These are phyloP conservation scores for Rhodinocichla rosea DNA, from an alignment of 2,113 vertebrate species.

Conservation along the genomic window DNA sequence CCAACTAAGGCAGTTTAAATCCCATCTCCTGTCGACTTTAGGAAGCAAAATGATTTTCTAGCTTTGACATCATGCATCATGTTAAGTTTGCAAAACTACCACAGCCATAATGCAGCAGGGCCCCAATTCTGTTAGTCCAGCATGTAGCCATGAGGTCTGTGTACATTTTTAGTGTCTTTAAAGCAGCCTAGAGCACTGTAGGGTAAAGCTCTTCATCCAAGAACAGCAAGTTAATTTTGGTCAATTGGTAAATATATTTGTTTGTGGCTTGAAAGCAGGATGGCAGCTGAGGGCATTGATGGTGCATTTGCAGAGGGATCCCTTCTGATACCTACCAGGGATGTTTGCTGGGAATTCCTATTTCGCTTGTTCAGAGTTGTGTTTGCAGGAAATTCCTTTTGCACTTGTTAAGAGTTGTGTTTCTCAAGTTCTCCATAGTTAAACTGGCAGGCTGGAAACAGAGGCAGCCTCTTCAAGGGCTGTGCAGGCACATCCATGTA, in stretches of 20 bases:
- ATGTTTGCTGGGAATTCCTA: fast-evolving
- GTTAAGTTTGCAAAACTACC: neutral
- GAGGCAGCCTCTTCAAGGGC: neutral
- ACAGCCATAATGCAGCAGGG: neutral
- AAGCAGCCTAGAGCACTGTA: neutral
- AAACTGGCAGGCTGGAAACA: neutral
- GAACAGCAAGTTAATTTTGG: neutral
- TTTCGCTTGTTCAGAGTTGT: neutral
- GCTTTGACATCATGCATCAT: neutral
- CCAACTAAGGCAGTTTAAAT: neutral
- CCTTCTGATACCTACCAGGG: neutral
- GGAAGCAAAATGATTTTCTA: neutral
- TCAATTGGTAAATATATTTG: neutral
- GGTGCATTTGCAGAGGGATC: neutral
- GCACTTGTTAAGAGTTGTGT: neutral
- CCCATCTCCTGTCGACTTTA: neutral
- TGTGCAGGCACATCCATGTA: neutral
- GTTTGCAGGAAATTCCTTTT: neutral
- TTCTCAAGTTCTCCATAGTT: neutral
- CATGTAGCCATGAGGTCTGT: fast-evolving
- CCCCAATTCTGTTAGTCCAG: neutral
- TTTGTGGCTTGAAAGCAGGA: neutral
- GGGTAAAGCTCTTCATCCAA: neutral
- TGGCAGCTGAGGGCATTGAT: neutral
- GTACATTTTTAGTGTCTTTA: neutral